Evolutionary conservation across 2,888 invertebrate species (phyloP), one percentile per base, ranked within the genome.

Genomic region (Uloborus plumipes): DNA sequence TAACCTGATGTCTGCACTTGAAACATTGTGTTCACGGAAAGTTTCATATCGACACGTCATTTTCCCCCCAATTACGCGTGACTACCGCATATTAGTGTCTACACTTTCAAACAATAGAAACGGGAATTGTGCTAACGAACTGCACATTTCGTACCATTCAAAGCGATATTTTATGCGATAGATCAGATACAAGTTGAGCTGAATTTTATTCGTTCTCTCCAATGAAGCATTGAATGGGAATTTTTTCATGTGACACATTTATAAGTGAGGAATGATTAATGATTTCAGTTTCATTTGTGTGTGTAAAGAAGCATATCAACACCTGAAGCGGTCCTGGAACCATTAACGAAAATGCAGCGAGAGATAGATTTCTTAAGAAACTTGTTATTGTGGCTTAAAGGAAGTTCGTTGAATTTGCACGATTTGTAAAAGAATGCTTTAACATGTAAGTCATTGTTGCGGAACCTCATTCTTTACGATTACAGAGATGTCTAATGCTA

Each of bases 251-350:
- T 64, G 64, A 64, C 64, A 64, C 64, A 64, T 47, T 64, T 64
- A 64, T 49, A 39, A 39, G 47, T 64, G 47, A 47, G 18, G 13
- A 51, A 14, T 66, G 50, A 66, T 66, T 66, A 66, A 66, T 66
- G 26, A 66, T 51, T 66, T 9, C 50, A 22, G 51, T 66, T 66
- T 66, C 66, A 39, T 39, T 39, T 39, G 39, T 39, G 39, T 39
- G 66, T 51, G 51, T 26, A 66, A 66, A 26, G 66, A 66, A 66
- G 47, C 51, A 66, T 26, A 66, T 66, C 51, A 66, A 51, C 64
- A 64, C 47, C 64, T 49, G 47, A 64, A 64, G 47, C 47, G 47
- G 47, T 20, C 20, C 39, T 14, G 18, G 47, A 3, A n/a, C 49
- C 64, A 64, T 64, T 64, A 64, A 64, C 15, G 22, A 62, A 64